Conservation (phyloP, 2,888 invertebrate genomes). For the Cheilosia soror region DNA sequence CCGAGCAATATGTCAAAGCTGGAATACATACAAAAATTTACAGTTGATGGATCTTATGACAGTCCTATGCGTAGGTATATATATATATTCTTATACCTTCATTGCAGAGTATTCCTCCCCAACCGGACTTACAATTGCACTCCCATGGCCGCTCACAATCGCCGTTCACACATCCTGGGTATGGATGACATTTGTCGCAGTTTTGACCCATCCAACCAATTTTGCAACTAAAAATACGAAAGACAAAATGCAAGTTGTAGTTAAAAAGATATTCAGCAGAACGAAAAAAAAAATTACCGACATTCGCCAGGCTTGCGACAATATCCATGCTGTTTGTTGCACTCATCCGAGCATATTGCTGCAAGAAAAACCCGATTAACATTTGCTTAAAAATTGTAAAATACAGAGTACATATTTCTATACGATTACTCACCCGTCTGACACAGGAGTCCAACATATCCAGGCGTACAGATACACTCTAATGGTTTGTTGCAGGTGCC, state of each 20-base stretch:
- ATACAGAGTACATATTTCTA: background rate
- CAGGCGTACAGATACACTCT: constrained; percentile 95
- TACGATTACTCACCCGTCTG: constrained; percentile 90
- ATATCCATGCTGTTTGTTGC: constrained; percentile 92
- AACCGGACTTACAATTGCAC: constrained; percentile 92
- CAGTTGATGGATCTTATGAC: constrained; percentile 1
- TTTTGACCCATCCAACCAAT: constrained; percentile 94
- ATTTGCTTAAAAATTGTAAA: constrained; percentile 22
- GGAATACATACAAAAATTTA: constrained; percentile 77
- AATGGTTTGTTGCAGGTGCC: constrained; percentile 95
- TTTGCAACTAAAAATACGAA: constrained; percentile 86
- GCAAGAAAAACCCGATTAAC: constrained; percentile 65
- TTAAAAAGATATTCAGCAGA: constrained; percentile 78
- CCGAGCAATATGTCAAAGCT: constrained; percentile 94
- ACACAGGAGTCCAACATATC: constrained; percentile 95
- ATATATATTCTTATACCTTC: constrained; percentile 86
- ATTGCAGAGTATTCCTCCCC: constrained; percentile 95
- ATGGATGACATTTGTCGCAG: constrained; percentile 91
- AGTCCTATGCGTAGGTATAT: background rate
- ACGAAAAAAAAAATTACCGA: constrained; percentile 84
- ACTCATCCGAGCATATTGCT: constrained; percentile 94
- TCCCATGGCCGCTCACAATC: constrained; percentile 94
- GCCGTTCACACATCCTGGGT: constrained; percentile 95
- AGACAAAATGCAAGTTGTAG: background rate
- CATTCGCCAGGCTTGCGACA: constrained; percentile 92